Evolutionary conservation across 1,140 invertebrate genomes (phyloP), one percentile per base, ranked within the genome.

Genomic region (Orchestia grillus): DNA sequence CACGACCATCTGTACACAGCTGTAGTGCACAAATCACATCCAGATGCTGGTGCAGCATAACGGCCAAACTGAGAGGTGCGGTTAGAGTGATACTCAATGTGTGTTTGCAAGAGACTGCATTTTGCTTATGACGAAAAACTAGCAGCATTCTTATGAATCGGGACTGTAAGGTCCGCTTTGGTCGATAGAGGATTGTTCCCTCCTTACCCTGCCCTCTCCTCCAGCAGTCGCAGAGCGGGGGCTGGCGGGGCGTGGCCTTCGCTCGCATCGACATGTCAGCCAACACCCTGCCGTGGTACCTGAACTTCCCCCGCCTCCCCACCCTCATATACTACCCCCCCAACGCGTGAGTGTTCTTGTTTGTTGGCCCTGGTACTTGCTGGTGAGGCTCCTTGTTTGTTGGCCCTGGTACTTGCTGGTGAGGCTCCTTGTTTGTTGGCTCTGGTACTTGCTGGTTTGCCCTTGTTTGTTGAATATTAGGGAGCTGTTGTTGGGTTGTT

Each of bases 211-310:
- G 62, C 11, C 62, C 36, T 3, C 62, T 3, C 62, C 28, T 15
- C 62, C 62, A 8, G 15, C 88, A 90, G 41, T 3, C 23, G 88
- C 8, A 90, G 41, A 36, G 43, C n/a, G 43, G 41, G 3, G 28
- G 11, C 41, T 90, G 88, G 88, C 8, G 36, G 4, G 88, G 88
- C 41, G 43, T 90, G n/a, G 23, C 36, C 11, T 94, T 94, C 44
- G 92, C 8, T 94, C 92, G 92, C 44, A 94, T 94, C 43, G 92
- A 94, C 92, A 94, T 94, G 92, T 94, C 43, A 40, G 43, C 44
- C 16, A 94, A 94, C 92, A 94, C 92, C 0, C 44, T 94, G 44
- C 92, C 92, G 44, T 94, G 92, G 92, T 44, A 94, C 44, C 92
- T 94, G 8, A 94, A 94, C 92, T 94, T 94, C 44, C 41, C 43